Conservation (phyloP, 2,113 vertebrate genomes). For the Triplophysa rosa region DNA sequence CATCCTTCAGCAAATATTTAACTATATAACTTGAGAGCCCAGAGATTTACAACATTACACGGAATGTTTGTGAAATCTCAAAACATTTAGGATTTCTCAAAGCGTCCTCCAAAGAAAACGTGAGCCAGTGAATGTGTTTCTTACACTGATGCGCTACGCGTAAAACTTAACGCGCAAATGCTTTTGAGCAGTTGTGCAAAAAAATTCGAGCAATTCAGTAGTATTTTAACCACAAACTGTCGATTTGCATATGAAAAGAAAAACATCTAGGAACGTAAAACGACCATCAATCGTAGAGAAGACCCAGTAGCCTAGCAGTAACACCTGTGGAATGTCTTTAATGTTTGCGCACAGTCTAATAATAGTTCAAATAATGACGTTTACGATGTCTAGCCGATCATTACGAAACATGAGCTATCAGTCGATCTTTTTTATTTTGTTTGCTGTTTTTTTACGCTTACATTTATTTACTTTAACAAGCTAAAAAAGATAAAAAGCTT, state of each 20-base stretch:
- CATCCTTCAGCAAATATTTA: conserved; percentile 10
- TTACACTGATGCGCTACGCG: background rate
- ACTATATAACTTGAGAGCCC: conserved; percentile 4
- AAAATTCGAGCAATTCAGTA: background rate
- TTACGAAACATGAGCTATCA: background rate
- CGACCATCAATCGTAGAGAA: background rate
- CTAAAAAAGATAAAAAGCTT: background rate
- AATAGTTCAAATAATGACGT: too few species aligned
- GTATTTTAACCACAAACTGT: background rate
- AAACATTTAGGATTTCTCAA: background rate
- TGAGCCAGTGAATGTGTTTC: background rate
- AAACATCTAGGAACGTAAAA: background rate
- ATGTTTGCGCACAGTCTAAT: background rate
- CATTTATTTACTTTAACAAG: background rate
- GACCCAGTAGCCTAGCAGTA: background rate
- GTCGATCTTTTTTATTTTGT: background rate
- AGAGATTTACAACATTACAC: background rate
- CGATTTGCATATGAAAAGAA: background rate
- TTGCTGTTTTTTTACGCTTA: background rate
- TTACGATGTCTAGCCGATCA: background rate
- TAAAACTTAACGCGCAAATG: background rate
- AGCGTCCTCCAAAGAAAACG: background rate
- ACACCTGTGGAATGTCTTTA: conserved; percentile 28
- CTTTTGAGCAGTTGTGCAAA: background rate
- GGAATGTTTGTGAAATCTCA: background rate